These are phyloP conservation scores for Rhamphomyia laevipes DNA, from an alignment of 2,888 invertebrate species.

Conservation along the genomic window DNA sequence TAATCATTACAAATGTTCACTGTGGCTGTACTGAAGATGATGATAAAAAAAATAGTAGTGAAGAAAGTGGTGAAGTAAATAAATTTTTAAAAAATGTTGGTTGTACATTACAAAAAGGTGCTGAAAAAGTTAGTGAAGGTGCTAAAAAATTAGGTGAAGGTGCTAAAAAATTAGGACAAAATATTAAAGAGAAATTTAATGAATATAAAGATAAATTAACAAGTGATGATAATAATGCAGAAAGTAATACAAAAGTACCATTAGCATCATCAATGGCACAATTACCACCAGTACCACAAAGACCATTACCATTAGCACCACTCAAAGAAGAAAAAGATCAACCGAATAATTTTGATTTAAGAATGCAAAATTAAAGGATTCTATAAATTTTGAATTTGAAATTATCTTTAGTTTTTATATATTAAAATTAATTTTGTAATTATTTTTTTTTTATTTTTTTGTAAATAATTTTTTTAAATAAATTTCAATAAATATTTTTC, in stretches of 20 bases:
- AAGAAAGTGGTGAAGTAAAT: conserved; percentile 25
- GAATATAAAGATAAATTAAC: conserved; percentile 23
- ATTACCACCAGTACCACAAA: too few species aligned
- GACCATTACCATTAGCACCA: too few species aligned
- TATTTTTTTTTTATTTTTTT: too few species aligned
- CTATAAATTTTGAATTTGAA: too few species aligned
- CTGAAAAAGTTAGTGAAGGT: conserved; percentile 25
- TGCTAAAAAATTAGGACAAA: conserved; percentile 27
- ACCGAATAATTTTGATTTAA: too few species aligned
- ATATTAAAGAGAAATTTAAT: conserved; percentile 25
- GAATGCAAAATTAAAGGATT: too few species aligned
- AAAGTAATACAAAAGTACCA: background rate
- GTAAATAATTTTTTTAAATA: too few species aligned
- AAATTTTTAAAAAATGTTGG: conserved; percentile 28
- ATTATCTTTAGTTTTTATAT: too few species aligned
- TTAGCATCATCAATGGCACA: background rate
- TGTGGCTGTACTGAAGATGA: conserved; percentile 13
- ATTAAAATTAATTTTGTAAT: too few species aligned
- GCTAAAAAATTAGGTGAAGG: conserved; percentile 29
- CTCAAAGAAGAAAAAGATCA: too few species aligned
- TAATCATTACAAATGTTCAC: background rate
- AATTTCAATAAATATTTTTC: too few species aligned
- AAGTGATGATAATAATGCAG: background rate
- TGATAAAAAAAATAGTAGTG: background rate
- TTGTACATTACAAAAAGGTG: conserved; percentile 27